These are phyloP conservation scores for Cylloceria caligata DNA, from an alignment of 2,888 invertebrate genomes.

Conservation along the genomic window DNA sequence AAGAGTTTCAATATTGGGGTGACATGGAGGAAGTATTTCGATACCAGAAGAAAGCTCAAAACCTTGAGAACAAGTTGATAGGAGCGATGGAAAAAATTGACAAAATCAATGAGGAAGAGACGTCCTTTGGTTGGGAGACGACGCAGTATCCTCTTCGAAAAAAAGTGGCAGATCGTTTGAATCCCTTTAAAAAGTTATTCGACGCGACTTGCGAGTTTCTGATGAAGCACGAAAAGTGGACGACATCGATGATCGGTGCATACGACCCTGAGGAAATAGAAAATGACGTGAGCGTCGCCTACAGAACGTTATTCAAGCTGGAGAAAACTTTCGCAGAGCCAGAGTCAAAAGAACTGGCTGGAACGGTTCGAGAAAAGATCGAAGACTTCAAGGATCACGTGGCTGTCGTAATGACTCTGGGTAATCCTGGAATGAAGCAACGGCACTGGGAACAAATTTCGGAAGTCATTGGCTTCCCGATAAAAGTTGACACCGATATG, in stretches of 20 bases:
- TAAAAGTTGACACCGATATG: constrained; percentile 92
- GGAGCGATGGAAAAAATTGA: constrained; percentile 93
- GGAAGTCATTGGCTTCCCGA: constrained; percentile 95
- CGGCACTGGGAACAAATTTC: constrained; percentile 98
- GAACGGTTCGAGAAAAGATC: constrained; percentile 89
- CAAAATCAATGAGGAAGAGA: constrained; percentile 96
- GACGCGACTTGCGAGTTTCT: constrained; percentile 94
- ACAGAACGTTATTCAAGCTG: constrained; percentile 91
- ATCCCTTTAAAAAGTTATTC: constrained; percentile 94
- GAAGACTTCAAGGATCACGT: constrained; percentile 94
- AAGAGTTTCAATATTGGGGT: constrained; percentile 94
- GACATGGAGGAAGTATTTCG: constrained; percentile 92
- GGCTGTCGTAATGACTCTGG: constrained; percentile 95
- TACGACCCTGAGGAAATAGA: constrained; percentile 97
- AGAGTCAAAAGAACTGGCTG: constrained; percentile 90
- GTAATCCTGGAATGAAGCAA: constrained; percentile 96
- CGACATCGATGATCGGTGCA: constrained; percentile 91
- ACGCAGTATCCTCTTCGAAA: constrained; percentile 96
- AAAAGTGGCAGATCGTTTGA: constrained; percentile 90
- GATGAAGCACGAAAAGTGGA: constrained; percentile 93
- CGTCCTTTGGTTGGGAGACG: constrained; percentile 94
- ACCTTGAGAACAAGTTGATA: constrained; percentile 91
- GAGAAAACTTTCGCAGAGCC: constrained; percentile 95
- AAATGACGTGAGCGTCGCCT: constrained; percentile 88
- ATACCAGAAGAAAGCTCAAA: constrained; percentile 92